Base-by-base conservation (phyloP, 2,888 invertebrate species). In the Melanargia galathea region DNA sequence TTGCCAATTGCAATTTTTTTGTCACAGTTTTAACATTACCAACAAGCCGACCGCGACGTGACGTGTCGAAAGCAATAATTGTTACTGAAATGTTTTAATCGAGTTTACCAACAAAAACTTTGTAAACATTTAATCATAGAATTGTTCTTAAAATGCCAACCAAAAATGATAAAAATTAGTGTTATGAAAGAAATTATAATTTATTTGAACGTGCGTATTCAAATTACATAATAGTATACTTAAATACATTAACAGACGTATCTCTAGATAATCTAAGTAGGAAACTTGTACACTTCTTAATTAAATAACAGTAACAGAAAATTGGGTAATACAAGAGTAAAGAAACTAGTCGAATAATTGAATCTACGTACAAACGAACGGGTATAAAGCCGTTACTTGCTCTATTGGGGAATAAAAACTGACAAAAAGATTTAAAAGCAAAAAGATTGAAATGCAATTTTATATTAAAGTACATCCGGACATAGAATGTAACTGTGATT, bases 201-300 rank as follows among this genome's bases (percentile, higher is more conserved):
- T 24, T 22, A 60, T 58, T 33, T 46, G 11, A 22, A 30, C 16
- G 20, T 8, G 8, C 20, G 11, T 55, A 16, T 54, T 24, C 38
- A 40, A 60, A 48, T 55, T 55, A 48, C 56, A 60, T 60, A n/a
- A 58, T 60, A 10, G 45, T 22, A 61, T 54, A 49, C 43, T 57
- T 51, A 33, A 57, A 22, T 30, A 56, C 18, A 56, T 45, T 20
- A 56, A 24, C 10, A 24, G 35, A 13, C 13, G 35, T 46, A 63
- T 59, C 52, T 45, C 10, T 45, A n/a, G 45, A 58, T 63, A 63
- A 64, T 64, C 55, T 55, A 43, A 56, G 51, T 33, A 46, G 60
- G n/a, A 64, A 45, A 49, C 54, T 54, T 10, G 20, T 33, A 58
- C 38, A 38, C 48, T 58, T 54, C 58, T 62, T 62, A 65, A 62